These are phyloP conservation scores for Larimichthys crocea DNA, from an alignment of 2,113 vertebrate species.

Conservation along the genomic window DNA sequence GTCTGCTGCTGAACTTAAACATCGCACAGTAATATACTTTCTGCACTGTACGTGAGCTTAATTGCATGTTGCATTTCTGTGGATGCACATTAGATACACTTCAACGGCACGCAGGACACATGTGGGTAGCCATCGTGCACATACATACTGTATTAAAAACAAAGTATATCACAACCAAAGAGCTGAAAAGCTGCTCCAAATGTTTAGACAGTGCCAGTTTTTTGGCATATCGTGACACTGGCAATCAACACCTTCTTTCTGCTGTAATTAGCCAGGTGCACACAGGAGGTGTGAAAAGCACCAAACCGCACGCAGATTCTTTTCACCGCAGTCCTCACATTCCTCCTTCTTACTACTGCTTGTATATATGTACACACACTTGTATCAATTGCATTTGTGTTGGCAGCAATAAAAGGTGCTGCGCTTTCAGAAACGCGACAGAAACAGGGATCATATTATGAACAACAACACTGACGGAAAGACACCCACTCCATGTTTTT, in stretches of 20 bases:
- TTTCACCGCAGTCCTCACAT: background rate
- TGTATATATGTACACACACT: no score
- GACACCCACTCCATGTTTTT: background rate
- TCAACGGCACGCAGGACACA: background rate
- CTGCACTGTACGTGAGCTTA: background rate
- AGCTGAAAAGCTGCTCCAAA: background rate
- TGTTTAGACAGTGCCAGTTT: background rate
- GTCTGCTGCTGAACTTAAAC: no score
- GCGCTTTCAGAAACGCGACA: background rate
- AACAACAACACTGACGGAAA: background rate
- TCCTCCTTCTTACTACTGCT: background rate
- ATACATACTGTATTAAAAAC: background rate
- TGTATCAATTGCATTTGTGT: background rate
- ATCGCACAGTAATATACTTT: background rate
- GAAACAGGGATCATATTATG: background rate
- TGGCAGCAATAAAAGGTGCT: background rate
- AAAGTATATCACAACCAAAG: background rate
- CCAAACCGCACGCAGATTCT: background rate
- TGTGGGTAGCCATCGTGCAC: background rate
- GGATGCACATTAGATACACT: background rate
- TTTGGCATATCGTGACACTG: background rate
- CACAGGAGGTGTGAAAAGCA: conserved; percentile 6
- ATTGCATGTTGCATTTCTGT: background rate
- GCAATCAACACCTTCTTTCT: background rate
- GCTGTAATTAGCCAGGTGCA: conserved; percentile 4